A percentile compares a stretch with the other conserved stretches of the same genome.
phyloP scores from a whole-genome alignment of 2,797 vertebrate species.

The Peromyscus nudipes region DNA sequence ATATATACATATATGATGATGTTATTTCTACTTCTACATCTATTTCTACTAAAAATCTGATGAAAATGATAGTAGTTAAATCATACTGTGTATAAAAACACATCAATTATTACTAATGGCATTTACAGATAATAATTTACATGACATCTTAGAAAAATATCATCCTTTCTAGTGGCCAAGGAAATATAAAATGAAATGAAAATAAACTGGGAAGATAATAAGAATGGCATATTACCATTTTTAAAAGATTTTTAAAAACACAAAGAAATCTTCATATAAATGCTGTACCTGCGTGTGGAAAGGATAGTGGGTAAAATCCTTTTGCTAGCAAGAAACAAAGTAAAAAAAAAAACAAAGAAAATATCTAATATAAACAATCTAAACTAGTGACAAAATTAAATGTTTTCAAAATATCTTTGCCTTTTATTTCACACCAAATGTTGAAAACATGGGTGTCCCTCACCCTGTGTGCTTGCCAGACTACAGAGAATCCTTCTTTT shows the following conservation, averaged over 20 bases:
- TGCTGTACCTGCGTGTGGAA: background rate
- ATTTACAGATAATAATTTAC: background rate
- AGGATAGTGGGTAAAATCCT: background rate
- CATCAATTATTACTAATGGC: background rate
- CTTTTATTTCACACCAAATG: background rate
- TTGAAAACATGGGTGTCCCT: slow-evolving; percentile 5
- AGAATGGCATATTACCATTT: background rate
- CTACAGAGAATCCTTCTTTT: background rate
- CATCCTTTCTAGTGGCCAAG: background rate
- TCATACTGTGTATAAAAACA: background rate
- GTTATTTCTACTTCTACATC: background rate
- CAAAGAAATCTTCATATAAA: slow-evolving; percentile 5
- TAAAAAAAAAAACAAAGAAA: background rate
- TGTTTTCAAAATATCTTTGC: slow-evolving; percentile 42
- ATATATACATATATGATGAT: background rate
- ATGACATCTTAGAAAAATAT: background rate
- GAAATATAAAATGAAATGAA: slow-evolving; percentile 39
- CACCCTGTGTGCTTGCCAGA: background rate
- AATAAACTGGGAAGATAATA: background rate
- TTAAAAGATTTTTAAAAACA: background rate
- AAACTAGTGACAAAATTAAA: background rate
- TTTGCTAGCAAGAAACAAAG: background rate
- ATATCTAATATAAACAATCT: background rate
- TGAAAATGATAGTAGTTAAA: slow-evolving; percentile 44
- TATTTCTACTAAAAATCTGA: slow-evolving; percentile 46